These are phyloP conservation scores for Thalpophila matura DNA, from an alignment of 2,888 invertebrate species.

Conservation along the genomic window DNA sequence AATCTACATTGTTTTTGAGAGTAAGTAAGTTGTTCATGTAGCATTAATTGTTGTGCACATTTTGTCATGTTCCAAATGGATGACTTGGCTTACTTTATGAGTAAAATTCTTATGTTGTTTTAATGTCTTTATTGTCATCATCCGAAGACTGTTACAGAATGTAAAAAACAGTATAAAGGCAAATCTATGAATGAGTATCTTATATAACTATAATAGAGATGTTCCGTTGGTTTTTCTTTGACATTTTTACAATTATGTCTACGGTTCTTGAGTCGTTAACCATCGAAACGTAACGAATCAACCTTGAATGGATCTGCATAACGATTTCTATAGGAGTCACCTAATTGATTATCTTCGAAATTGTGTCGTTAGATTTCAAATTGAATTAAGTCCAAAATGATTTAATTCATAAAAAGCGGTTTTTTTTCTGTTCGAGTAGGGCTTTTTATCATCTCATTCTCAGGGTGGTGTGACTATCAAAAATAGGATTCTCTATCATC, in stretches of 20 bases:
- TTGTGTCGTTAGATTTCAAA: neutral
- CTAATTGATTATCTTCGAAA: constrained; percentile 1
- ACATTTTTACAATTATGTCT: constrained; percentile 21
- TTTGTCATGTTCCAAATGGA: neutral
- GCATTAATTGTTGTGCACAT: neutral
- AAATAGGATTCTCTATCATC: no score
- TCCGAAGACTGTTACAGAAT: constrained; percentile 10
- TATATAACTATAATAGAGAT: constrained; percentile 26
- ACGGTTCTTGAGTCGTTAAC: constrained; percentile 9
- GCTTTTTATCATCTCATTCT: no score
- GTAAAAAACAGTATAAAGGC: neutral
- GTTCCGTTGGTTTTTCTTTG: constrained; percentile 3
- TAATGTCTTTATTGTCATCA: constrained; percentile 45
- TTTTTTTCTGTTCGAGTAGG: no score
- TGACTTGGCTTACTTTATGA: neutral
- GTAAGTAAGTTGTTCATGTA: neutral
- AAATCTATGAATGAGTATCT: constrained; percentile 13
- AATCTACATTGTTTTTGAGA: no score
- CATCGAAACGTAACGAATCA: constrained; percentile 10
- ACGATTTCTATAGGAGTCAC: constrained; percentile 2
- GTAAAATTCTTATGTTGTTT: constrained; percentile 17
- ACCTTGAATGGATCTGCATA: constrained; percentile 17
- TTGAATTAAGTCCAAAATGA: no score
- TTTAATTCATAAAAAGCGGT: no score
- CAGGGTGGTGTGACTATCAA: no score